Evolutionary conservation across 1,140 invertebrate species (phyloP), one percentile per base, ranked within the genome.

Genomic region (Antheraea pernyi): DNA sequence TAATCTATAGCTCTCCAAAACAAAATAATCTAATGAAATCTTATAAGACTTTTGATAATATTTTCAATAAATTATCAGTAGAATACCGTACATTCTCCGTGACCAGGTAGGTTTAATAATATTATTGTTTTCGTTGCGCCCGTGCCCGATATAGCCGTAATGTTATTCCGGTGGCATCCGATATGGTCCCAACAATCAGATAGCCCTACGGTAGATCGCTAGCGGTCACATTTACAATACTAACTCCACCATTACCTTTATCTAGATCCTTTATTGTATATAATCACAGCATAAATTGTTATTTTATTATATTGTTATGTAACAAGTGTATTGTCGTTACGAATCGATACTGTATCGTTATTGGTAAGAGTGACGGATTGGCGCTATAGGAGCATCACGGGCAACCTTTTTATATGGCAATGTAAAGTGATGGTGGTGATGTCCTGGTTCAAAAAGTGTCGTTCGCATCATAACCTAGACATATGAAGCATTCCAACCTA

Each of bases 51-150:
- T 53, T 53, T 53, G 46, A 53, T 53, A n/a, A n/a, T 13, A 53
- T 53, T 53, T 13, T 13, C 9, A 16, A 53, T 53, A 53, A 53
- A 53, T 53, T 53, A 53, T 53, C 46, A 53, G 46, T 16, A 53
- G 46, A 13, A 16, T 53, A 53, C 46, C 13, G 46, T 53, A 53
- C 16, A 53, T 53, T 53, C 46, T 9, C 46, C 64, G 64, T 65
- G 64, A 66, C 67, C 18, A 67, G 73, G 65, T 72, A 67, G 22
- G 42, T 70, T 59, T 67, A 69, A 70, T 73, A 73, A 73, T 73
- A 73, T 73, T 69, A 73, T 73, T 73, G 72, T 73, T 73, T 73
- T 73, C 71, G 59, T 70, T 67, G 72, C 65, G 63, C 19, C 37
- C 48, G 65, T 59, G 68, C 59, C 37, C 68, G 65, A 69, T 73